Conservation (phyloP, 92 coral and sea anemone species). For the Meandrina meandrites region DNA sequence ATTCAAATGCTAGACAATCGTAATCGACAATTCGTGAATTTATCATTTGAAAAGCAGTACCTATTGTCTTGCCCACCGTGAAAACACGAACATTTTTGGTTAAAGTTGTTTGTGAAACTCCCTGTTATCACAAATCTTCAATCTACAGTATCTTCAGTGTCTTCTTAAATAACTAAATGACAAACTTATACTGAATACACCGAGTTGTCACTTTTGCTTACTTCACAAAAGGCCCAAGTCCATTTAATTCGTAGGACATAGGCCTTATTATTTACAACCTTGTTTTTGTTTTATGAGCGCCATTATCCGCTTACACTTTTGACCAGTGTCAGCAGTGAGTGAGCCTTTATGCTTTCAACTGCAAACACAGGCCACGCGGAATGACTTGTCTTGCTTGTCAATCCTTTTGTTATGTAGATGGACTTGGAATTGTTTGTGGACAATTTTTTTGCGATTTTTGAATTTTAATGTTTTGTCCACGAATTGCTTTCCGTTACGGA, state of each 20-base stretch:
- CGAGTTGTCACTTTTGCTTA: background rate
- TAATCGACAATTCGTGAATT: background rate
- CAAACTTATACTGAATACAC: background rate
- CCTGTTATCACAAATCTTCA: background rate
- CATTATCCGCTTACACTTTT: constrained; percentile 19
- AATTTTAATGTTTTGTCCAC: constrained; percentile 8
- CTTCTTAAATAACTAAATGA: background rate
- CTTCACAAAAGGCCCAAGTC: background rate
- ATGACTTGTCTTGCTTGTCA: background rate
- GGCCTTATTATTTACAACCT: constrained; percentile 3
- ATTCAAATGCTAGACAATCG: background rate
- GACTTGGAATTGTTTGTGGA: background rate
- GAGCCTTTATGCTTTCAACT: constrained; percentile 18
- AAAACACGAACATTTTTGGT: background rate
- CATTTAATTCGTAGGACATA: background rate
- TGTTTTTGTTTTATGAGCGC: constrained; percentile 27
- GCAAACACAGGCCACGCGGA: constrained; percentile 51
- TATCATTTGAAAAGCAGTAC: background rate
- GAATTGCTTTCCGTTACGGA: background rate
- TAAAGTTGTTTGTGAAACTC: background rate
- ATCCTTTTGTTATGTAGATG: constrained; percentile 33
- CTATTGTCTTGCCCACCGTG: background rate
- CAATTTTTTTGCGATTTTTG: constrained; percentile 17
- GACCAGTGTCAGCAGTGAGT: constrained; percentile 8
- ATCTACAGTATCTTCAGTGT: background rate